Conservation (phyloP, 2,797 vertebrate genomes). For the Notamacropus eugenii region DNA sequence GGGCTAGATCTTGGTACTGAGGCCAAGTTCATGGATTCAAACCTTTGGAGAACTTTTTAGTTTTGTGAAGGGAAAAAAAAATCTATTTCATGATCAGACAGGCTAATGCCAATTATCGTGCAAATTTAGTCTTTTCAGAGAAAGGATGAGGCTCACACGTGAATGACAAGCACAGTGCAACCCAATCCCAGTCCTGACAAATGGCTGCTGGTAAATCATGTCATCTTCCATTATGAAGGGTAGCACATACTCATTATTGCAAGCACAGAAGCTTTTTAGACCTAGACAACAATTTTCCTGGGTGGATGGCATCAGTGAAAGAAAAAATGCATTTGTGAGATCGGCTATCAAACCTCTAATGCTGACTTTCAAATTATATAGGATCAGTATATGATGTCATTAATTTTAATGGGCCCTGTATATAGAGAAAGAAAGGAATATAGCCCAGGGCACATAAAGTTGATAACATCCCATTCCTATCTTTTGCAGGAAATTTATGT, state of each 20-base stretch:
- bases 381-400: neutral
- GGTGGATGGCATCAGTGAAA: slow-evolving; percentile 8
- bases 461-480: slow-evolving; percentile 36
- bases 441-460: slow-evolving; percentile 6
- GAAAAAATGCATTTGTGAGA: slow-evolving; percentile 7
- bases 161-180: neutral
- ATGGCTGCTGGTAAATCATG: neutral
- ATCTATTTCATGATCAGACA: neutral
- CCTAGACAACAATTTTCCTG: neutral
- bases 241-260: neutral
- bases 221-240: neutral
- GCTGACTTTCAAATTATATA: slow-evolving; percentile 42
- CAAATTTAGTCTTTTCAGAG: neutral
- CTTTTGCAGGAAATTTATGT: slow-evolving; percentile 32
- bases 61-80: neutral
- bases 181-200: neutral
- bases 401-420: slow-evolving; percentile 28
- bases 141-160: neutral
- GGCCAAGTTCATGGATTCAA: neutral
- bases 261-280: neutral
- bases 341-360: slow-evolving; percentile 13
- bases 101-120: neutral
- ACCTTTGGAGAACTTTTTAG: neutral
- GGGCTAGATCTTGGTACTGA: neutral
- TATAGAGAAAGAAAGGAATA: slow-evolving; percentile 39